Evolutionary conservation across 2,797 vertebrate species (phyloP), one percentile per base, ranked within the genome.

Genomic region (Xenopus petersii): DNA sequence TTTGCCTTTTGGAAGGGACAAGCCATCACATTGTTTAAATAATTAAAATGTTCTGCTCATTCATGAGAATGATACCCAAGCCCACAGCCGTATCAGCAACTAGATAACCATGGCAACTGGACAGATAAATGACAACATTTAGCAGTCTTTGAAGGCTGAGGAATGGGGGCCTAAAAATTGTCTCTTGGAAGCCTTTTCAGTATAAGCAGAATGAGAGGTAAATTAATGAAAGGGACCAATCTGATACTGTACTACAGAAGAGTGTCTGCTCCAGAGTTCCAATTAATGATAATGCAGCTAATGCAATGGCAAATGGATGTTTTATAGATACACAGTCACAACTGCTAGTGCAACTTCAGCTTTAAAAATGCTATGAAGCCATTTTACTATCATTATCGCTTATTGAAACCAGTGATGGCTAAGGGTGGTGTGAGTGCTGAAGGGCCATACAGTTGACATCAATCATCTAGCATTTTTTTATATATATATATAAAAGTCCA

Each of bases 91-190:
- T 56, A 70, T 75, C n/a, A 16, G 59, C 51, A 26, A 33, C 26
- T 61, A 12, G 47, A 58, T 74, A 62, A 55, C 73, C 33, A 68
- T 15, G 21, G 66, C 21, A 69, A 75, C 73, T 75, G 60, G 59
- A 42, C 30, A 5, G 59, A 64, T 63, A 70, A 63, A 55, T 69
- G 24, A 4, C 67, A 12, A 30, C 17, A 56, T 47, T 24, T 68
- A 62, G 61, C 56, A 61, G 17, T 64, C n/a, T 63, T 66, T 33
- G 48, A 11, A 47, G 58, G 73, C n/a, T n/a, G n/a, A n/a, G n/a
- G n/a, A n/a, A n/a, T n/a, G 33, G 49, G 51, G 30, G 11, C 15
- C 21, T 59, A n/a, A 54, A 24, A 62, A 49, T 62, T 26, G 62
- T 47, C 13, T 46, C 62, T 16, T 4, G 9, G 58, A 56, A 75